A percentile compares a stretch with the other conserved stretches of the same genome.
phyloP scores from a whole-genome alignment of 23 tunicate genomes.

The Halocynthia aurantium region DNA sequence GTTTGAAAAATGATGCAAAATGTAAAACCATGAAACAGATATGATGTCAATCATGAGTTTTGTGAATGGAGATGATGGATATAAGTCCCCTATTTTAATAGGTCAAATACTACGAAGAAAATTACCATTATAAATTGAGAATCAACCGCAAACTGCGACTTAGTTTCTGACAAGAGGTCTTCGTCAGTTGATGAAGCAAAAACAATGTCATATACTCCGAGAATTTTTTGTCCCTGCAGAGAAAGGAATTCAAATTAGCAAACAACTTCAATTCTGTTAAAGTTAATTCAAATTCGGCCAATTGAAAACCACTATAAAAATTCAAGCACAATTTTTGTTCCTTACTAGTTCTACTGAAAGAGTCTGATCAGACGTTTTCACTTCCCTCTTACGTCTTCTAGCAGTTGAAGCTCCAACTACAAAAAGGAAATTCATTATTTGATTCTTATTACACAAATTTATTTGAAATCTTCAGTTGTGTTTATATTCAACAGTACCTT shows the following conservation, averaged over 20 bases:
- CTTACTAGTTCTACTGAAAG: neutral
- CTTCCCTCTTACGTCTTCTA: neutral
- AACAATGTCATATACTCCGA: slow-evolving; percentile 9
- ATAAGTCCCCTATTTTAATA: too few species aligned
- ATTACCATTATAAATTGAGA: slow-evolving; percentile 23
- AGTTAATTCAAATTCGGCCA: too few species aligned
- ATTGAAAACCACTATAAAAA: too few species aligned
- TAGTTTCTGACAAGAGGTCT: neutral
- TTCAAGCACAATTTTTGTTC: neutral
- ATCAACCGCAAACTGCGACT: slow-evolving; percentile 8
- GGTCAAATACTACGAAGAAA: neutral
- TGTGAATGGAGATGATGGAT: too few species aligned
- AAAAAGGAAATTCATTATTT: neutral
- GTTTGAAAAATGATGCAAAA: too few species aligned
- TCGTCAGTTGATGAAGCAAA: neutral
- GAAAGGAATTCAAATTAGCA: neutral
- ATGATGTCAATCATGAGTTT: too few species aligned
- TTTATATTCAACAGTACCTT: neutral
- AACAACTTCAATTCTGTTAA: too few species aligned
- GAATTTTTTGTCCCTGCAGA: slow-evolving; percentile 9
- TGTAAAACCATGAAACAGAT: too few species aligned
- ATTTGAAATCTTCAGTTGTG: neutral
- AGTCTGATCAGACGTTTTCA: neutral
- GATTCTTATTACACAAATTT: neutral
- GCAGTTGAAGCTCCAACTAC: neutral